Evolutionary conservation across 2,888 invertebrate genomes (phyloP).

Genomic region (Anticlea derivata): DNA sequence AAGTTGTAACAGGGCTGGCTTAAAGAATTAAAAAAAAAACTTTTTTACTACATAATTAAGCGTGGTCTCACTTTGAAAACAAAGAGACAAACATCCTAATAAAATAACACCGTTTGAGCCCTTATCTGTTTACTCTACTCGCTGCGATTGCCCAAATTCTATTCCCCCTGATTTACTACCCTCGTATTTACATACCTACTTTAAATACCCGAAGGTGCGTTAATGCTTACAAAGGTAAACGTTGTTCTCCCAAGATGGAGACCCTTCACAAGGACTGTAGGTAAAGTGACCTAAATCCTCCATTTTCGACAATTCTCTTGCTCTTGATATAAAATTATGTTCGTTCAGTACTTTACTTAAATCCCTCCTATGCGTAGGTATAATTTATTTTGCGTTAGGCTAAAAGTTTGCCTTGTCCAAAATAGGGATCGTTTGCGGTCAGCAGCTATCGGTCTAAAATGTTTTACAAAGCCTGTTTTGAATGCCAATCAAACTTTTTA

Average conservation of each 20-base stretch:
- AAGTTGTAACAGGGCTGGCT: too few species aligned
- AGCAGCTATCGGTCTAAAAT: too few species aligned
- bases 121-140: slow-evolving; percentile 17
- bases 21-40: too few species aligned
- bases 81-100: slow-evolving; percentile 12
- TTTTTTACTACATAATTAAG: too few species aligned
- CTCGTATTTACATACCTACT: slow-evolving; percentile 38
- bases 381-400: slow-evolving; percentile 3
- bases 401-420: background rate
- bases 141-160: slow-evolving; percentile 26
- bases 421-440: background rate
- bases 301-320: slow-evolving; percentile 51
- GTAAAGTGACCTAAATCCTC: slow-evolving; percentile 57
- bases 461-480: too few species aligned
- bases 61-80: background rate
- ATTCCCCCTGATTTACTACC: slow-evolving; percentile 34
- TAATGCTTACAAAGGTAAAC: slow-evolving; percentile 46
- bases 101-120: slow-evolving; percentile 22
- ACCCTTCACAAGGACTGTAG: slow-evolving; percentile 49
- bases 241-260: slow-evolving; percentile 47
- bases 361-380: slow-evolving; percentile 2
- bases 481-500: too few species aligned
- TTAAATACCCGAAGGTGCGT: slow-evolving; percentile 38
- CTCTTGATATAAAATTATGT: slow-evolving; percentile 27
- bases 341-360: slow-evolving; percentile 13